Evolutionary conservation across 2,113 vertebrate species (phyloP).

Genomic region (Recurvirostra avosetta): DNA sequence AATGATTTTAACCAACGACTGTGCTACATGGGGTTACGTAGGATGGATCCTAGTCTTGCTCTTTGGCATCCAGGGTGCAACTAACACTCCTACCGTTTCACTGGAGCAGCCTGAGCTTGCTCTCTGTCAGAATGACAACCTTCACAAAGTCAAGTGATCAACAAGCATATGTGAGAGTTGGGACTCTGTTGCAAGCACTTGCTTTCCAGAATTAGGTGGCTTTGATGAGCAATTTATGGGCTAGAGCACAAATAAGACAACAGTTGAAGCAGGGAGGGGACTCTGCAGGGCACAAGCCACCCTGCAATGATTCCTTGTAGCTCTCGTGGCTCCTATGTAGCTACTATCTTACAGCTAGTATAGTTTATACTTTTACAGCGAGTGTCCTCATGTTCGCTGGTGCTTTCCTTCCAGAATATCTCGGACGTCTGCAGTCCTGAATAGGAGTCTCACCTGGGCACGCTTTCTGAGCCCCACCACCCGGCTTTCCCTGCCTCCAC

Average conservation of each 20-base stretch:
- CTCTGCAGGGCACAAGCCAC: too few relatives aligned
- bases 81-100: too few relatives aligned
- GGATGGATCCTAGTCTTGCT: not conserved
- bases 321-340: not conserved
- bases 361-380: accelerated
- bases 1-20: not conserved
- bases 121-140: not conserved
- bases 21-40: too few relatives aligned
- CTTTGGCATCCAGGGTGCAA: accelerated
- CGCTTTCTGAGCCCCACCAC: accelerated
- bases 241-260: not conserved
- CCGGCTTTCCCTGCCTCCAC: accelerated
- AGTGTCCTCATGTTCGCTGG: accelerated
- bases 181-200: not conserved
- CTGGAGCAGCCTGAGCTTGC: not conserved
- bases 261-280: not conserved
- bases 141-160: not conserved
- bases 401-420: not conserved
- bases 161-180: accelerated
- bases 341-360: accelerated
- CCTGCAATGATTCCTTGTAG: not conserved
- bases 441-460: accelerated
- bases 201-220: not conserved
- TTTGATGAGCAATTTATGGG: not conserved
- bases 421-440: too few relatives aligned